These are phyloP conservation scores for Entelurus aequoreus DNA, from an alignment of 2,113 vertebrate species.

Conservation along the genomic window DNA sequence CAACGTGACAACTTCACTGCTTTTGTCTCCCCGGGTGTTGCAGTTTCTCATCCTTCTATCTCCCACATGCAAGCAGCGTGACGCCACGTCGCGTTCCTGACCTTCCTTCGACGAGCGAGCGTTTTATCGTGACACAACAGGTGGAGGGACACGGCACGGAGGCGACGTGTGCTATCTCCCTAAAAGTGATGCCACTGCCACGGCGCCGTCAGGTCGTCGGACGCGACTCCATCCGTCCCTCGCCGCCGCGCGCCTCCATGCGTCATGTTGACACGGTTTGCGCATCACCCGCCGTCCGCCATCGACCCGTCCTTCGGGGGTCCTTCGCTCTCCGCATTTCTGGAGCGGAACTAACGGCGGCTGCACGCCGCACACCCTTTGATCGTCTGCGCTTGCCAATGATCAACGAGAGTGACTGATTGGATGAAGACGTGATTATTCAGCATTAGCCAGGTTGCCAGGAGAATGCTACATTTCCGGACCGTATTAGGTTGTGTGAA, in stretches of 20 bases:
- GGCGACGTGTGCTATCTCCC: neutral
- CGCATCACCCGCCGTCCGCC: slow-evolving; percentile 19
- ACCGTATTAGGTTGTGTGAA: neutral
- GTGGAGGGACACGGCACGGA: neutral
- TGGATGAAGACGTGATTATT: slow-evolving; percentile 35
- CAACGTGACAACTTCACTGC: no score
- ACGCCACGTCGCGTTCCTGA: neutral
- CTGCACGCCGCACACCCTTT: slow-evolving; percentile 26
- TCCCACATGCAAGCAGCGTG: neutral
- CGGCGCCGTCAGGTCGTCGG: slow-evolving; percentile 1
- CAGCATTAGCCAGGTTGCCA: slow-evolving; percentile 10
- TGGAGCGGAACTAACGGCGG: slow-evolving; percentile 63
- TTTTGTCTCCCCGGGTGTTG: neutral
- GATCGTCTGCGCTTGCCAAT: slow-evolving; percentile 38
- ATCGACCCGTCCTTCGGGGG: slow-evolving; percentile 39
- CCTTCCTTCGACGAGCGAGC: neutral
- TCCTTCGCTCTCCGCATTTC: slow-evolving; percentile 54
- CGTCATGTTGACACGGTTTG: slow-evolving; percentile 17
- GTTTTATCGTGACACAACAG: neutral
- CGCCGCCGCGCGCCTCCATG: neutral
- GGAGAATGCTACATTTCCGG: neutral
- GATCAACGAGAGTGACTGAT: slow-evolving; percentile 36
- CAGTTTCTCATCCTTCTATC: neutral
- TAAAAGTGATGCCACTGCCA: slow-evolving; percentile 1
- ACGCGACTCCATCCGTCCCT: neutral